These are phyloP conservation scores for human (Homo sapiens) DNA, from an alignment of 2,113 vertebrate genomes.

Conservation along the genomic window GRCh38 chr4:25808001-25808500, in stretches of 20 bases:
- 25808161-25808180: constrained; percentile 64
- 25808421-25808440: neutral
- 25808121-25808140: constrained; percentile 76
- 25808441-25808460: neutral
- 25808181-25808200: constrained; percentile 72
- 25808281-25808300: neutral
- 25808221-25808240: constrained; percentile 48
- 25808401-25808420: neutral
- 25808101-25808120: constrained; percentile 54
- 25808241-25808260: neutral
- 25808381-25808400: neutral
- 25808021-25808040: constrained; percentile 31
- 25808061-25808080: neutral
- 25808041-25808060: constrained; percentile 33
- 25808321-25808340: neutral
- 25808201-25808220: constrained; percentile 67
- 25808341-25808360: neutral
- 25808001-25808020: constrained; percentile 43
- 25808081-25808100: constrained; percentile 40
- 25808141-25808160: constrained; percentile 75
- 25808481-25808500: neutral
- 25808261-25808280: neutral
- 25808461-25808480: neutral
- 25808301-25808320: rapidly evolving
- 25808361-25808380: neutral